Base-by-base conservation (phyloP, 2,888 invertebrate species). In the Brassicogethes aeneus region DNA sequence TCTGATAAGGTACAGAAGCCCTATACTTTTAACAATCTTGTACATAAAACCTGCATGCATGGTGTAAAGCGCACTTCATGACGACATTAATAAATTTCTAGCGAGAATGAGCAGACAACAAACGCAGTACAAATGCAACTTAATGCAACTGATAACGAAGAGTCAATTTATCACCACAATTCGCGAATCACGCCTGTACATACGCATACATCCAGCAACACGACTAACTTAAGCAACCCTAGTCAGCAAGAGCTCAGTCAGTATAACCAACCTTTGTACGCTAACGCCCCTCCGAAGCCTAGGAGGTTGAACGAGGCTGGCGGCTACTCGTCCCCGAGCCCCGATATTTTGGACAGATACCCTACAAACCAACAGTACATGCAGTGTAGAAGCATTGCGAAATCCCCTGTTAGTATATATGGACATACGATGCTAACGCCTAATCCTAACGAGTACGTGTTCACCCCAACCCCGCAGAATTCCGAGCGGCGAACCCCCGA, bases 201-300 rank as follows among this genome's bases (percentile, higher is more conserved):
- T 40, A 49, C 50, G 36, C 57, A 60, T 44, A 55, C 58, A 8
- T 55, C 60, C 16, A 62, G 59, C 45, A 62, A 61, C 47, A 54
- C 60, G 5, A 60, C 61, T 12, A 60, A 61, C 47, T 50, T 61
- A 44, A 61, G 60, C 45, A 60, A 55, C 54, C 55, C 56, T 17
- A 61, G 62, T 52, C 61, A 63, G 44, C 55, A 57, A 34, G 57
- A 62, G 53, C 56, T 64, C 2, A 64, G 66, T 42, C 71, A 70
- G 43, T 71, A 67, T 46, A 69, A 71, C 3, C 83, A 84, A 57
- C 87, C 90, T 0, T 75, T 90, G 1, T 92, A 92, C 60, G 90
- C 87, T 1, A 91, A 91, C 66, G 90, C 91, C 2, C 90, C 90
- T 8, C 90, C 91, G 0, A 91, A 91, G 62, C 90, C 91, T 0